A percentile compares a stretch with the other conserved stretches of the same genome.
Conservation (phyloP, 2,797 vertebrate species). For the Fringilla coelebs region DNA sequence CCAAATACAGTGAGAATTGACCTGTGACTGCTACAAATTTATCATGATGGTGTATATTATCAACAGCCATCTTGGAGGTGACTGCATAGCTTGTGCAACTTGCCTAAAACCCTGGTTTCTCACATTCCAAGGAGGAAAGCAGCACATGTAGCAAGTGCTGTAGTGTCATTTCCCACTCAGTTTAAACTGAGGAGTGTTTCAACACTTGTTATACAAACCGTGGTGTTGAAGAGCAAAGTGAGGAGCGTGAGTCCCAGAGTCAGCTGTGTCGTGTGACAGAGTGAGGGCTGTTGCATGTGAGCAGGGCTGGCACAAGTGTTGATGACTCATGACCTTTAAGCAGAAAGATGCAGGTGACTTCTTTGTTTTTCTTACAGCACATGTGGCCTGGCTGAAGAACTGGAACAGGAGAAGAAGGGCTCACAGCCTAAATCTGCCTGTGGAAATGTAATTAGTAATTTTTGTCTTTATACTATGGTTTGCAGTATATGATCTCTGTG, state of each 20-base stretch:
- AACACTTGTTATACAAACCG: neutral
- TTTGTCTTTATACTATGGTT: neutral
- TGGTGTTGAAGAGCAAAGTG: neutral
- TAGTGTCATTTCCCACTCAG: neutral
- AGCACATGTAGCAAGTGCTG: neutral
- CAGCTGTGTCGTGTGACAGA: neutral
- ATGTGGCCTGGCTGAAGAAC: conserved; percentile 92
- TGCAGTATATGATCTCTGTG: neutral
- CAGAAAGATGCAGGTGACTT: neutral
- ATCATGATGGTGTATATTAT: fast-evolving
- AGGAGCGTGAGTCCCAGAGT: fast-evolving
- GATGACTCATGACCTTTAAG: neutral
- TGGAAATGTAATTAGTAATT: conserved; percentile 83
- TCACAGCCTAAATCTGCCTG: conserved; percentile 87
- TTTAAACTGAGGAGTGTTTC: neutral
- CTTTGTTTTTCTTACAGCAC: conserved; percentile 74
- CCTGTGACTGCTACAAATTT: neutral
- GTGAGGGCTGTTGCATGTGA: fast-evolving
- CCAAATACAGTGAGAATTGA: neutral
- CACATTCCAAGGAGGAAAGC: neutral
- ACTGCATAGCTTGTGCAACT: neutral
- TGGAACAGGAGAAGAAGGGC: conserved; percentile 81
- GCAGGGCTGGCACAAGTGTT: neutral
- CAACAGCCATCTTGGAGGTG: neutral
- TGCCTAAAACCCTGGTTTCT: neutral